Evolutionary conservation across 92 coral and sea anemone genomes (phyloP).

Genomic region (Desmophyllum pertusum): DNA sequence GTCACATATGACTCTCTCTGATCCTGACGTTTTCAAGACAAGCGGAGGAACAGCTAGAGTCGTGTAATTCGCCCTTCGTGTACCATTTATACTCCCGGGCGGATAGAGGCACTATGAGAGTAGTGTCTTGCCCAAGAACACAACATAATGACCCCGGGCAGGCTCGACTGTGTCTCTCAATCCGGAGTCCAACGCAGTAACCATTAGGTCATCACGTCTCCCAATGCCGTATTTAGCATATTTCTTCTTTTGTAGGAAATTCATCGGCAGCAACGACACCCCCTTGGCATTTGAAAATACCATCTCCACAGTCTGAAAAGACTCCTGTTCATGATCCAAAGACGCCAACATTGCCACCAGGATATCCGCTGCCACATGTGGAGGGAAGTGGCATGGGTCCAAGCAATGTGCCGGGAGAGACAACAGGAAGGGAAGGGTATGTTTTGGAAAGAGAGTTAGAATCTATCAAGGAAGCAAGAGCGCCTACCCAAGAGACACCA

Average conservation of each 20-base stretch:
- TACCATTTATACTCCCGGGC: too few relatives aligned
- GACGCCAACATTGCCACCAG: constrained; percentile 9
- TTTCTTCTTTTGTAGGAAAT: too few relatives aligned
- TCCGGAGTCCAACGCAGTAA: background rate
- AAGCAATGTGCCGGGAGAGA: background rate
- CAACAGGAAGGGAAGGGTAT: background rate
- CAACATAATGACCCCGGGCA: background rate
- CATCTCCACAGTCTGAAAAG: background rate
- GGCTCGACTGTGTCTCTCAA: background rate
- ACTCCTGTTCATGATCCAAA: constrained; percentile 35
- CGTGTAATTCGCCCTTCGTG: too few relatives aligned
- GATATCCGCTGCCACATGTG: background rate
- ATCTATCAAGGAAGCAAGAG: background rate
- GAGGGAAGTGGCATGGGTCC: background rate
- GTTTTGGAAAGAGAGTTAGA: background rate
- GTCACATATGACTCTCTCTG: too few relatives aligned
- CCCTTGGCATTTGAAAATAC: background rate
- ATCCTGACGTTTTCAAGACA: too few relatives aligned
- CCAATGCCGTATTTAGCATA: too few relatives aligned
- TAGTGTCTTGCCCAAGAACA: too few relatives aligned
- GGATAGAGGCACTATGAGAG: background rate
- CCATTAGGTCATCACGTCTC: background rate
- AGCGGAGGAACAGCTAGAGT: too few relatives aligned
- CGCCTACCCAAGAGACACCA: too few relatives aligned
- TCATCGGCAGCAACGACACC: too few relatives aligned